phyloP scores from a whole-genome alignment of 2,797 vertebrate species.

The Coregonus ussuriensis region DNA sequence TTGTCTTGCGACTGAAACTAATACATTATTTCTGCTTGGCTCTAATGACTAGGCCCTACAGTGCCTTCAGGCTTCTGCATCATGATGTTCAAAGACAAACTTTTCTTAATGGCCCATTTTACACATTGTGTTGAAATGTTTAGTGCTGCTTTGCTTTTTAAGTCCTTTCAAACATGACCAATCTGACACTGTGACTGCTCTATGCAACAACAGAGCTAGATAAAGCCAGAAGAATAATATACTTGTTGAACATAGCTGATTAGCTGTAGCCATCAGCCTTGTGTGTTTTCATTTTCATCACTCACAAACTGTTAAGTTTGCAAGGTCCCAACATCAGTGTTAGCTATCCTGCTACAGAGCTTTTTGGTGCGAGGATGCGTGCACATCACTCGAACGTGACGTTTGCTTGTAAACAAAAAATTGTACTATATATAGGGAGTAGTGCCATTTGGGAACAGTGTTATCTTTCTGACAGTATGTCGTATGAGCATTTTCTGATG shows the following conservation, averaged over 20 bases:
- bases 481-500: conserved; percentile 41
- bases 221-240: not conserved
- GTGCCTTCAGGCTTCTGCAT: not conserved
- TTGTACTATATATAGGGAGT: not conserved
- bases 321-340: no score
- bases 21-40: not conserved
- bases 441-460: not conserved
- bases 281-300: no score
- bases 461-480: conserved; percentile 25
- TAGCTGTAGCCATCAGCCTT: no score
- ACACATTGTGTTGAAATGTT: not conserved
- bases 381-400: not conserved
- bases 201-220: conserved; percentile 2
- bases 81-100: not conserved
- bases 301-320: no score
- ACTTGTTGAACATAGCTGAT: no score
- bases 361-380: no score
- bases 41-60: no score
- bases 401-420: not conserved
- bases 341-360: no score
- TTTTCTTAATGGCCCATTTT: not conserved
- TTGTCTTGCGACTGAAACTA: not conserved
- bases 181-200: conserved; percentile 47
- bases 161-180: conserved; percentile 5
- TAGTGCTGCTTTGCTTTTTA: conserved; percentile 1